Percentiles rank a stretch among this genome's conserved stretches.
Evolutionary conservation across 2,888 invertebrate species (phyloP).

Genomic region (Siphlonurus alternatus): DNA sequence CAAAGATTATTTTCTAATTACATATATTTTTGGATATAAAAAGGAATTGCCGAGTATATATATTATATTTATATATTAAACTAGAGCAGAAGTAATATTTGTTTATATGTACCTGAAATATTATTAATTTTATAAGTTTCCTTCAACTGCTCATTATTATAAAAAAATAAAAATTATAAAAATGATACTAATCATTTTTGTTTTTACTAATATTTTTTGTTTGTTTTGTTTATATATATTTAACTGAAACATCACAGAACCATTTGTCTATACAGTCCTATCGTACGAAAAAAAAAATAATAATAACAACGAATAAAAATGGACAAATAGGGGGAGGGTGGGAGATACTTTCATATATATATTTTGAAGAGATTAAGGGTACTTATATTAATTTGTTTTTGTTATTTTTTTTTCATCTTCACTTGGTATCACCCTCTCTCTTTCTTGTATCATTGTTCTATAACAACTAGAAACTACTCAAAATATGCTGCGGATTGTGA

Average conservation of each 20-base stretch:
- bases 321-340: neutral
- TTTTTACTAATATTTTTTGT: neutral
- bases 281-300: neutral
- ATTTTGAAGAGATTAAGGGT: neutral
- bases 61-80: neutral
- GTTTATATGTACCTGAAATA: neutral
- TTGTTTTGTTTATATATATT: neutral
- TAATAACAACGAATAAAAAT: neutral
- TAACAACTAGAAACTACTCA: too few relatives aligned
- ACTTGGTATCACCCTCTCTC: too few relatives aligned
- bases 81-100: neutral
- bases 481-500: too few relatives aligned
- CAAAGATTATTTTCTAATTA: neutral
- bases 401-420: too few relatives aligned
- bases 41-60: neutral
- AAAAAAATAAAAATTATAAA: neutral
- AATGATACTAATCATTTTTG: neutral
- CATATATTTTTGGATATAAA: neutral
- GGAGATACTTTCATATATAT: neutral
- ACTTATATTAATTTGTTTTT: neutral
- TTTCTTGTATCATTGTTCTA: too few relatives aligned
- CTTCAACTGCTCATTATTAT: constrained; percentile 1
- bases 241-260: neutral
- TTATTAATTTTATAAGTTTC: neutral
- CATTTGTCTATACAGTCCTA: neutral